Conservation (phyloP, 2,888 invertebrate genomes). For the Bombylius major region DNA sequence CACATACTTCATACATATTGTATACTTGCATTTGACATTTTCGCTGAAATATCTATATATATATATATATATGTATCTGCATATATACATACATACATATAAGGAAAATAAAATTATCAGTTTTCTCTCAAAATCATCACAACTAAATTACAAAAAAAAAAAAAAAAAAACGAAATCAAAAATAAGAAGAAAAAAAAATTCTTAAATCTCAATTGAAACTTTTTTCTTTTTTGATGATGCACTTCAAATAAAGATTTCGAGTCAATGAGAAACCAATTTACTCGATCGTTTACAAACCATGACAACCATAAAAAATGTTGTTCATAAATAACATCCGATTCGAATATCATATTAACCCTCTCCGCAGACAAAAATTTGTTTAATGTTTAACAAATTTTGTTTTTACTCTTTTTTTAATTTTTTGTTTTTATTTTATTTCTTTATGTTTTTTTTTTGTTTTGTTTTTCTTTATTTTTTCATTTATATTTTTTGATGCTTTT, state of each 20-base stretch:
- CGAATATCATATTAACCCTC: not conserved
- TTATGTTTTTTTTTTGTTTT: not conserved
- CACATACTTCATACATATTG: too few relatives aligned
- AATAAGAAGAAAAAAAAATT: not conserved
- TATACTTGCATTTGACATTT: too few relatives aligned
- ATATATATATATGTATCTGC: not conserved
- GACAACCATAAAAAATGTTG: constrained; percentile 3
- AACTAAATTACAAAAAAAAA: not conserved
- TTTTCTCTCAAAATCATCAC: not conserved
- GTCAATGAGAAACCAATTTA: constrained; percentile 1
- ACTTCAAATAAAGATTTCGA: not conserved
- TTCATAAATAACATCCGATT: not conserved
- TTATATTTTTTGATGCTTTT: too few relatives aligned
- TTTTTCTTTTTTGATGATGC: not conserved
- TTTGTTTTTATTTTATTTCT: not conserved
- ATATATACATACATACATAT: not conserved
- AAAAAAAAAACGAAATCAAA: too few relatives aligned
- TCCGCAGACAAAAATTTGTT: not conserved
- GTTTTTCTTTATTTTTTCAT: not conserved
- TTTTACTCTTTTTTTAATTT: not conserved
- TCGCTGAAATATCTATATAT: not conserved
- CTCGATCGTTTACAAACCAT: not conserved
- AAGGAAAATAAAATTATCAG: not conserved
- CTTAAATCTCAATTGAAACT: not conserved
- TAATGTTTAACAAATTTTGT: not conserved